Evolutionary conservation across 2,113 vertebrate species (phyloP), one percentile per base, ranked within the genome.

Genomic region (Pachyramphus minor): DNA sequence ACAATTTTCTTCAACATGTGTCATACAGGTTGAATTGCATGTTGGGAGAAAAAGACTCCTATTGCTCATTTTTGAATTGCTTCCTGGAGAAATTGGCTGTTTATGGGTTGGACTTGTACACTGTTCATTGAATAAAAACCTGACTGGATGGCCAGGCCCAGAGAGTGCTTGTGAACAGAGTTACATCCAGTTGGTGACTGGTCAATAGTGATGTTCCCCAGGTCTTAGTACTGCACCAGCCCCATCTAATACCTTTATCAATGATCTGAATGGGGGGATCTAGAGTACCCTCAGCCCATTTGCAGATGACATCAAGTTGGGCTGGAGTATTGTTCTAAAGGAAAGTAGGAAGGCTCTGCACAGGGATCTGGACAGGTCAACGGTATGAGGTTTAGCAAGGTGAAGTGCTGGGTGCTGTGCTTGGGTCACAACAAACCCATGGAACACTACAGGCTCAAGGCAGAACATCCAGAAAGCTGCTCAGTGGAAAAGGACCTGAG

Each of bases 131-230:
- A 31, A 1, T 60, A 44, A 31, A 42, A 64, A 42, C 23, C 5
- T 67, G 27, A 4, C 9, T 33, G 6, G 25, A 25, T 18, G 11
- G 10, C 13, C 1, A 6, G 11, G 42, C 8, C 11, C 25, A 59
- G 30, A 56, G 28, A 21, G 16, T 17, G 6, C 5, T 55, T 33
- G 41, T 47, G 18, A 53, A 64, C 33, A 31, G 44, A 64, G 28
- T 45, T 64, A n/a, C 56, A 58, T 45, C 11, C 11, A 37, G 6
- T 11, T 77, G 18, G 53, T 2, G 3, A 3, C 15, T 0, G 0
- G 11, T 67, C 9, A 68, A 23, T 14, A 53, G 27, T 33, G 47
- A 25, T 13, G 17, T 25, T 25, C 39, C 12, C 25, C 39, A 33
- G 4, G 53, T 14, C 5, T 53, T 22, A 8, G 13, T 44, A 18